Conservation (phyloP, 2,888 invertebrate genomes). For the Abrostola tripartita region DNA sequence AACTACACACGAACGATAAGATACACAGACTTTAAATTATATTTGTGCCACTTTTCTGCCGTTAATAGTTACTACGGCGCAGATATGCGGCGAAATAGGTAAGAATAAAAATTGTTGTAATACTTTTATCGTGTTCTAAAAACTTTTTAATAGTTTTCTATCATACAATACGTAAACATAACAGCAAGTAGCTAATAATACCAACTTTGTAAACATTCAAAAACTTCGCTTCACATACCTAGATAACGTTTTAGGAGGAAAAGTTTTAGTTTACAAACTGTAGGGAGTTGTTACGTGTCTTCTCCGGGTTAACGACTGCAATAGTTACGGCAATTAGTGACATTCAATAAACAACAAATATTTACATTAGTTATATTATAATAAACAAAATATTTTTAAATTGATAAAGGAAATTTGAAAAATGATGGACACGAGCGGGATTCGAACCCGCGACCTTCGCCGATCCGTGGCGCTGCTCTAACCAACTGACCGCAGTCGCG, state of each 20-base stretch:
- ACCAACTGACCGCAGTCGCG: no score
- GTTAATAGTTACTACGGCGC: slow-evolving; percentile 66
- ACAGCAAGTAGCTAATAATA: slow-evolving; percentile 68
- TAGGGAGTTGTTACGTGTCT: slow-evolving; percentile 50
- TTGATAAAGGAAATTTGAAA: no score
- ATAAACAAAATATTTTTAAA: slow-evolving; percentile 54
- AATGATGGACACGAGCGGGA: no score
- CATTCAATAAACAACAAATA: slow-evolving; percentile 48
- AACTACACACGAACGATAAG: slow-evolving; percentile 80
- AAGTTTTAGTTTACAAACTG: slow-evolving; percentile 56
- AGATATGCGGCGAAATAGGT: slow-evolving; percentile 83
- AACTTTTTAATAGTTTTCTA: slow-evolving; percentile 65
- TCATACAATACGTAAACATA: slow-evolving; percentile 63
- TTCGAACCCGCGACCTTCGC: no score
- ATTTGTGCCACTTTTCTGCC: slow-evolving; percentile 67
- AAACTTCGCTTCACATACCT: slow-evolving; percentile 64
- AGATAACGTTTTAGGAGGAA: slow-evolving; percentile 67
- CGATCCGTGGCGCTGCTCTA: no score
- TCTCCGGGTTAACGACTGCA: slow-evolving; percentile 66
- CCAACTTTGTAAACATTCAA: slow-evolving; percentile 77
- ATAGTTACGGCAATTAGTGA: slow-evolving; percentile 57
- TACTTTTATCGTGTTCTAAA: slow-evolving; percentile 64
- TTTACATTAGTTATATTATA: slow-evolving; percentile 46
- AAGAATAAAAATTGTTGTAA: slow-evolving; percentile 65
- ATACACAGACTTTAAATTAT: slow-evolving; percentile 73